Percentiles rank a stretch among this genome's conserved stretches.
phyloP scores from a whole-genome alignment of 1,140 invertebrate species.

The Drosophila hydei region DNA sequence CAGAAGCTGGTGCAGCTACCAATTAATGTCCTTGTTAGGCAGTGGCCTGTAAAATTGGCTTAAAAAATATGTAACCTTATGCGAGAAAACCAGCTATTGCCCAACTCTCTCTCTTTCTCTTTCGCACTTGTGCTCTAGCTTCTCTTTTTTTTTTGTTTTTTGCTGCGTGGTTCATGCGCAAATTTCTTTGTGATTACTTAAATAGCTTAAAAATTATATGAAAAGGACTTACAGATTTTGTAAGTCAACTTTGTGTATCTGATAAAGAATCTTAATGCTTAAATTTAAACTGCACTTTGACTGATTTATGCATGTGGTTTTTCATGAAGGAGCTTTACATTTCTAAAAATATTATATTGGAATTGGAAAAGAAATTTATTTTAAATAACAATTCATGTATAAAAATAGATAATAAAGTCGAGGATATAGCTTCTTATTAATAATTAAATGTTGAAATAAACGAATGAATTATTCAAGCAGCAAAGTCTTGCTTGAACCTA shows the following conservation, averaged over 20 bases:
- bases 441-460: too few relatives aligned
- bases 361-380: too few relatives aligned
- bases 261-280: neutral
- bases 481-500: too few relatives aligned
- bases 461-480: too few relatives aligned
- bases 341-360: too few relatives aligned
- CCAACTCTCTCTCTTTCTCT: neutral
- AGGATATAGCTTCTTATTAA: too few relatives aligned
- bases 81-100: slow-evolving; percentile 50
- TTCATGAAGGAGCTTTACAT: neutral
- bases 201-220: neutral
- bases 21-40: slow-evolving; percentile 83
- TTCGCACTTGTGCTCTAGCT: neutral
- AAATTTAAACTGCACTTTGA: neutral
- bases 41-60: slow-evolving; percentile 83
- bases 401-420: too few relatives aligned
- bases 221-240: neutral
- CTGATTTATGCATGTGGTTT: neutral
- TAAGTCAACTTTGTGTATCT: neutral
- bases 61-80: slow-evolving; percentile 82
- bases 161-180: slow-evolving; percentile 18
- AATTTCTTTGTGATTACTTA: slow-evolving; percentile 2
- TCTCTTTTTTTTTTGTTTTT: neutral
- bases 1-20: slow-evolving; percentile 61
- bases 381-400: too few relatives aligned